Evolutionary conservation across 2,888 invertebrate species (phyloP).

Genomic region (Mesochorus sp.): DNA sequence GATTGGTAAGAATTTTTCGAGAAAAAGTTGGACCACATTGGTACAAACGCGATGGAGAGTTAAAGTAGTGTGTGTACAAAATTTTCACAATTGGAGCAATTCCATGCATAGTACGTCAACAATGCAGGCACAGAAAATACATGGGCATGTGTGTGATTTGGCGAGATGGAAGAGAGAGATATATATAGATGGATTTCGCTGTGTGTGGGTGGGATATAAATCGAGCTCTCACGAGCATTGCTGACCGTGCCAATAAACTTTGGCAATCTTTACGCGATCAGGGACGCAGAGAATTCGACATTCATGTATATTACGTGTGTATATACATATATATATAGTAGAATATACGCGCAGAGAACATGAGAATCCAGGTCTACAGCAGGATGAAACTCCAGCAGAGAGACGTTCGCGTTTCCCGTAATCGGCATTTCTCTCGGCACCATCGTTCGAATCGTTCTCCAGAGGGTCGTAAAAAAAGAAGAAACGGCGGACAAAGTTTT

Average conservation of each 20-base stretch:
- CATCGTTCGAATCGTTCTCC: constrained; percentile 35
- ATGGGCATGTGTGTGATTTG: constrained; percentile 5
- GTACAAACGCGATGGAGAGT: not conserved
- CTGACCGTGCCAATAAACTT: constrained; percentile 61
- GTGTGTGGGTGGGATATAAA: constrained; percentile 53
- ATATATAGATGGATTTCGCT: not conserved
- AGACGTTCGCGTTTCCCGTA: constrained; percentile 8
- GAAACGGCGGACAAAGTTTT: constrained; percentile 31
- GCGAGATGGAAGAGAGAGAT: constrained; percentile 16
- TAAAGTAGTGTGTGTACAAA: constrained; percentile 1
- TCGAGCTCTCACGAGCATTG: constrained; percentile 33
- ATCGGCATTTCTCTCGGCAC: constrained; percentile 49
- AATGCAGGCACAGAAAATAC: constrained; percentile 8
- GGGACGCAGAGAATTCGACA: constrained; percentile 52
- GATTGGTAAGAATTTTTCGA: not conserved
- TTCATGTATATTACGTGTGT: constrained; percentile 19
- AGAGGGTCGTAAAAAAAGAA: constrained; percentile 48
- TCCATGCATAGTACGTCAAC: constrained; percentile 1
- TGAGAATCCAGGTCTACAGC: constrained; percentile 31
- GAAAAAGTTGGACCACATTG: constrained; percentile 6
- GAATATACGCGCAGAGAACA: not conserved
- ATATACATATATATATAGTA: constrained; percentile 10
- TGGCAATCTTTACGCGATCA: constrained; percentile 61
- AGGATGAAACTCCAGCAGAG: constrained; percentile 42
- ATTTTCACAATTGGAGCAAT: constrained; percentile 14